phyloP scores from a whole-genome alignment of 2,113 vertebrate genomes.

The Lasiurus cinereus region DNA sequence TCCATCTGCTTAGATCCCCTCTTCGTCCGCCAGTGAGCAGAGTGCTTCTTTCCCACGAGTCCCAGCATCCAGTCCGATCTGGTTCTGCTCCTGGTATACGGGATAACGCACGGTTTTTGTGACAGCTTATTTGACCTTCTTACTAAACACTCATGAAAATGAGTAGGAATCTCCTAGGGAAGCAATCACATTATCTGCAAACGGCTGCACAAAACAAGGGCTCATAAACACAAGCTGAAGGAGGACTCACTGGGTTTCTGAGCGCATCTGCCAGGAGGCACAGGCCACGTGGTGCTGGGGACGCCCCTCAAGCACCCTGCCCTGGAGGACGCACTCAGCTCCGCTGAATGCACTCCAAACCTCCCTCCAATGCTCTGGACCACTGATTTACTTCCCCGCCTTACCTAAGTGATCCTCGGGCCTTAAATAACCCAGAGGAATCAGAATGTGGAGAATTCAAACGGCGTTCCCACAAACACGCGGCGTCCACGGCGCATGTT shows the following conservation, averaged over 20 bases:
- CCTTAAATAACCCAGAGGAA: constrained; percentile 51
- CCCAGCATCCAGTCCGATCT: background rate
- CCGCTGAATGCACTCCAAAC: background rate
- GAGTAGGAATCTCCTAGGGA: background rate
- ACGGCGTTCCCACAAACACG: background rate
- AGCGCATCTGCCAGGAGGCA: background rate
- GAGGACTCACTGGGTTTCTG: background rate
- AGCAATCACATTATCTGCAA: background rate
- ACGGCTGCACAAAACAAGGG: background rate
- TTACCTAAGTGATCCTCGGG: background rate
- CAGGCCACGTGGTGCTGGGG: background rate
- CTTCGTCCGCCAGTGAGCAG: background rate
- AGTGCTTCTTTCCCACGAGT: background rate
- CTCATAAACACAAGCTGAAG: background rate
- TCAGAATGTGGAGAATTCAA: constrained; percentile 21
- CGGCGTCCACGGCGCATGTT: background rate
- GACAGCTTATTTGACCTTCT: background rate
- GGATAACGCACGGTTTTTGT: background rate
- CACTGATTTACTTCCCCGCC: background rate
- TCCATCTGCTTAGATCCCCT: background rate
- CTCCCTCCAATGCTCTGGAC: background rate
- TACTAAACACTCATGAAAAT: background rate
- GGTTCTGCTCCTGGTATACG: background rate
- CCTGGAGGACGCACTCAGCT: background rate
- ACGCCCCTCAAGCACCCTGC: background rate